Evolutionary conservation across 2,797 vertebrate species (phyloP).

Genomic region (Gallinago stenura): DNA sequence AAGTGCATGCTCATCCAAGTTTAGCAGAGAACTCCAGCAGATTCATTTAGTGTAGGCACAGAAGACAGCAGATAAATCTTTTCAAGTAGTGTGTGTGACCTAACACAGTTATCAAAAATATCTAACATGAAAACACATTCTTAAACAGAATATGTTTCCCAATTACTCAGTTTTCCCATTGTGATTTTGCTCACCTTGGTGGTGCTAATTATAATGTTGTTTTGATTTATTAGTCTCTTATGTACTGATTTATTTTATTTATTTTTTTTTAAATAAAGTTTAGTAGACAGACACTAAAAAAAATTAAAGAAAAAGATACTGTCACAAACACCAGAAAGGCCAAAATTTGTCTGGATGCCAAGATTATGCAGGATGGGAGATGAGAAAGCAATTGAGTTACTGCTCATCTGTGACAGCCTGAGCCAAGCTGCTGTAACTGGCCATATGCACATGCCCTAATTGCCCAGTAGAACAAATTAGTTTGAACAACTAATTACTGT

Average conservation of each 20-base stretch:
- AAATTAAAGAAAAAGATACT: not conserved
- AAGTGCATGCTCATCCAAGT: not conserved
- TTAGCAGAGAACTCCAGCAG: not conserved
- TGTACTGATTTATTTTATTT: not conserved
- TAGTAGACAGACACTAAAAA: not conserved
- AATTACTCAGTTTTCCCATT: not conserved
- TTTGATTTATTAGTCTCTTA: not conserved
- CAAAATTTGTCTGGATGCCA: not conserved
- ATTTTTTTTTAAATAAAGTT: not conserved
- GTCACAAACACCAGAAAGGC: not conserved
- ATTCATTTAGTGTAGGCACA: not conserved
- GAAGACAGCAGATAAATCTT: not conserved
- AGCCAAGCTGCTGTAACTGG: not conserved
- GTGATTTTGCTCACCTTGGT: not conserved
- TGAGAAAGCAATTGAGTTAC: not conserved
- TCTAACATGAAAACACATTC: not conserved
- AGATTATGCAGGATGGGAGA: rapidly evolving
- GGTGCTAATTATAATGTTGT: not conserved
- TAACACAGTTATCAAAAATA: not conserved
- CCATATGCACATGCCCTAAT: not conserved
- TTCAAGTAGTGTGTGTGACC: not conserved
- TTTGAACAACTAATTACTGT: not conserved
- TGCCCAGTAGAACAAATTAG: not conserved
- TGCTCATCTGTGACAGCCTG: not conserved
- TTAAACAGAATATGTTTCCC: not conserved